Conservation (phyloP, 2,113 vertebrate genomes). For the Dipodomys ordii region DNA sequence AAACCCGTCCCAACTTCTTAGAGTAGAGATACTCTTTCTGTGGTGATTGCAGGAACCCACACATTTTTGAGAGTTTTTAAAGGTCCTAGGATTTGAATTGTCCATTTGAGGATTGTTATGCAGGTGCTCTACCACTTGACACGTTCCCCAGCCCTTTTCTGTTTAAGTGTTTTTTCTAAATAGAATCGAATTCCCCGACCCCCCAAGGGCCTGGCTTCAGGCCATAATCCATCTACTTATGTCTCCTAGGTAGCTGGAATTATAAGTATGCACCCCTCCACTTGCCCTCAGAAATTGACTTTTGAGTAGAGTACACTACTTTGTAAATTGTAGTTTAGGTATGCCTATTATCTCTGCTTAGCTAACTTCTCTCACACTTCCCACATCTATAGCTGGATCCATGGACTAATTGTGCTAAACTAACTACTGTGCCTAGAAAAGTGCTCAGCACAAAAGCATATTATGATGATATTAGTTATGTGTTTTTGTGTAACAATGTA, state of each 20-base stretch:
- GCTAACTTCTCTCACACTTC: neutral
- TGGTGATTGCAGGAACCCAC: neutral
- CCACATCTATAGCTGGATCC: neutral
- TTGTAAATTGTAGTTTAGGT: constrained; percentile 32
- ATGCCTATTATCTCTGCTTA: neutral
- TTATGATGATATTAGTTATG: neutral
- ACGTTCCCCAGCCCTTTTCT: too few species aligned
- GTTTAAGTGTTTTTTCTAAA: too few species aligned
- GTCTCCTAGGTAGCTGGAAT: too few species aligned
- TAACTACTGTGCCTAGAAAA: neutral
- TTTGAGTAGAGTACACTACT: neutral
- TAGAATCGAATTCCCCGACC: too few species aligned
- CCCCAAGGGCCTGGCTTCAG: too few species aligned
- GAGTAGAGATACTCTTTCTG: neutral
- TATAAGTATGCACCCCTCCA: too few species aligned
- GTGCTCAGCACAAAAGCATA: neutral
- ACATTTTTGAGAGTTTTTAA: too few species aligned
- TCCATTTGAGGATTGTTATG: too few species aligned
- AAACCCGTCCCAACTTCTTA: neutral
- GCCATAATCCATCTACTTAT: too few species aligned
- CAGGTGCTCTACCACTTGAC: too few species aligned
- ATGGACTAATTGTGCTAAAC: neutral
- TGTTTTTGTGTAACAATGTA: neutral
- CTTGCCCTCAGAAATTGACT: neutral
- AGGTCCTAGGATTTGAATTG: too few species aligned